Evolutionary conservation across 2,888 invertebrate species (phyloP).

Genomic region (Heliconius aoede): DNA sequence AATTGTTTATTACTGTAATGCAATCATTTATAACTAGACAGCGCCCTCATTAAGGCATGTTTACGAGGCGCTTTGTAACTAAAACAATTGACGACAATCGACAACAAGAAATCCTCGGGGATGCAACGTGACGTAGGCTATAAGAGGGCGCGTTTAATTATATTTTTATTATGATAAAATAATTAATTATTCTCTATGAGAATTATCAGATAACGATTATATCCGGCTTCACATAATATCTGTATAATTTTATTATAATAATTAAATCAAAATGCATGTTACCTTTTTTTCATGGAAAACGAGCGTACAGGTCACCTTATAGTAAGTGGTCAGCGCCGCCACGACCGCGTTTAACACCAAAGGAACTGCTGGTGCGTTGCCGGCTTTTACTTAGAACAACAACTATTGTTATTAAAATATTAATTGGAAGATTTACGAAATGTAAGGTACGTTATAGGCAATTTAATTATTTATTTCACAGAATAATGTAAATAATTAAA

Average conservation of each 20-base stretch:
- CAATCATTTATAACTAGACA: conserved; percentile 37
- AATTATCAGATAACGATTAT: background rate
- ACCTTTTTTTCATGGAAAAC: no score
- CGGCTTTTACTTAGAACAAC: background rate
- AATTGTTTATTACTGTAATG: background rate
- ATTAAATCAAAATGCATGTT: no score
- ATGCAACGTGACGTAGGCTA: conserved; percentile 28
- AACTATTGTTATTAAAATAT: background rate
- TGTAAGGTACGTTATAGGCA: no score
- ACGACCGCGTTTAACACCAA: no score
- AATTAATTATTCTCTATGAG: background rate
- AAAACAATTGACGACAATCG: conserved; percentile 72
- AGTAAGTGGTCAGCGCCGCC: no score
- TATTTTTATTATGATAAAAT: background rate
- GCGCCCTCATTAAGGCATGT: conserved; percentile 62
- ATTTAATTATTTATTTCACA: conserved; percentile 7
- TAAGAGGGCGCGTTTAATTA: conserved; percentile 34
- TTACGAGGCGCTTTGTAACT: conserved; percentile 67
- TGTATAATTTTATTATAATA: no score
- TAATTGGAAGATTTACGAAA: background rate
- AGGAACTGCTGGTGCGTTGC: no score
- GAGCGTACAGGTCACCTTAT: no score
- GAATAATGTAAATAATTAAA: conserved; percentile 10
- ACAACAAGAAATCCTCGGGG: conserved; percentile 62
- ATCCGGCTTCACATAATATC: background rate